A percentile compares a stretch with the other conserved stretches of the same genome.
These are phyloP conservation scores for Nansenia antarctica DNA, from an alignment of 2,113 vertebrate species.

Conservation along the genomic window DNA sequence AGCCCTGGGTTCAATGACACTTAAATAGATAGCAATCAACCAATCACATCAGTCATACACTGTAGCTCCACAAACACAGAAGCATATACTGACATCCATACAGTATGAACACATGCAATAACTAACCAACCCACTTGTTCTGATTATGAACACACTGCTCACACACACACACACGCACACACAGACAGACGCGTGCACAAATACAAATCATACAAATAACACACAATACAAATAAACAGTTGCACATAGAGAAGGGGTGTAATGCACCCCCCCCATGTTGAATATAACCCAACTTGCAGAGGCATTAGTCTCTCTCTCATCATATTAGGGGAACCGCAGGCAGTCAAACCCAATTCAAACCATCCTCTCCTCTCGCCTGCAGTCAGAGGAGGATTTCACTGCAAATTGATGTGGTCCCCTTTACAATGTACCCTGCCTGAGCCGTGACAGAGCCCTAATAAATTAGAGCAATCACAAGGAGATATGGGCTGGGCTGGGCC, in stretches of 20 bases:
- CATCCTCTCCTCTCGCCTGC: conserved; percentile 30
- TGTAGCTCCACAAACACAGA: background rate
- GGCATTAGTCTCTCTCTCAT: conserved; percentile 31
- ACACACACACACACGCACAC: background rate
- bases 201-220: background rate
- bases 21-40: too few relatives aligned
- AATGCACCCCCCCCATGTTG: conserved; percentile 5
- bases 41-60: too few relatives aligned
- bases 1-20: too few relatives aligned
- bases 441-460: conserved; percentile 61
- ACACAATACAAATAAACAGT: background rate
- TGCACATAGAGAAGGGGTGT: conserved; percentile 22
- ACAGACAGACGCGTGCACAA: background rate
- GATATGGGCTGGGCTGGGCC: conserved; percentile 43
- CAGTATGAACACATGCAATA: background rate
- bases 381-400: conserved; percentile 58
- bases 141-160: background rate
- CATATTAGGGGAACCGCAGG: conserved; percentile 43
- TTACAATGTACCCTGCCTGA: conserved; percentile 53
- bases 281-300: conserved; percentile 38
- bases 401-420: conserved; percentile 64
- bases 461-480: conserved; percentile 65
- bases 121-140: background rate
- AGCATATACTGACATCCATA: background rate
- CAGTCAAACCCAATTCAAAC: conserved; percentile 47